Conservation (phyloP, 2,113 vertebrate species). For the Ammodytes dubius region DNA sequence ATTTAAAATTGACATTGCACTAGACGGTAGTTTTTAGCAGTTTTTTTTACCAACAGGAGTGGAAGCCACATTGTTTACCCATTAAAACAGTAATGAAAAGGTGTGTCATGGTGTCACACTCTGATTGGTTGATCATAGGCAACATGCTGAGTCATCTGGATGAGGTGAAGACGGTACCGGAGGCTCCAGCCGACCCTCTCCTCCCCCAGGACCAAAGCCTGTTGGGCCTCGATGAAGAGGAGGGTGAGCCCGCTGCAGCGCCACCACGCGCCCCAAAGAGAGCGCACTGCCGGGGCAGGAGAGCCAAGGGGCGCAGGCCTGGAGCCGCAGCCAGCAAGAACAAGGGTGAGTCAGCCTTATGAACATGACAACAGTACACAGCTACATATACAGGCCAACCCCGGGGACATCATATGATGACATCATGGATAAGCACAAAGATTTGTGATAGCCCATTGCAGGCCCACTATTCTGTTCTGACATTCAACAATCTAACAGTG, state of each 20-base stretch:
- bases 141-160: slow-evolving; percentile 87
- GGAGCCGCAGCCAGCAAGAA: slow-evolving; percentile 72
- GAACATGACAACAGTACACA: background rate
- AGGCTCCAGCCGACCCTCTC: slow-evolving; percentile 61
- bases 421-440: background rate
- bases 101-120: background rate
- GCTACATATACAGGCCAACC: no score
- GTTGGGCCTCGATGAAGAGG: slow-evolving; percentile 51
- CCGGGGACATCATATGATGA: background rate
- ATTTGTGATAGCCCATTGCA: background rate
- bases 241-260: slow-evolving; percentile 16
- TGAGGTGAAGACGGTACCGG: slow-evolving; percentile 74
- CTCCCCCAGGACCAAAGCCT: slow-evolving; percentile 74
- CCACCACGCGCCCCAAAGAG: slow-evolving; percentile 80
- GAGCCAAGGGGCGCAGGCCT: slow-evolving; percentile 83
- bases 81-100: background rate
- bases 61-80: background rate
- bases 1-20: no score
- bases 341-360: slow-evolving; percentile 82
- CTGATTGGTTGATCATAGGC: slow-evolving; percentile 77
- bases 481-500: background rate
- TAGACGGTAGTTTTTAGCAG: background rate
- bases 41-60: background rate
- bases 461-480: background rate
- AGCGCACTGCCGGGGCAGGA: slow-evolving; percentile 87